Percentiles rank a stretch among this genome's conserved stretches.
These are phyloP conservation scores for Machaerirhynchus nigripectus DNA, from an alignment of 2,113 vertebrate genomes.

Conservation along the genomic window DNA sequence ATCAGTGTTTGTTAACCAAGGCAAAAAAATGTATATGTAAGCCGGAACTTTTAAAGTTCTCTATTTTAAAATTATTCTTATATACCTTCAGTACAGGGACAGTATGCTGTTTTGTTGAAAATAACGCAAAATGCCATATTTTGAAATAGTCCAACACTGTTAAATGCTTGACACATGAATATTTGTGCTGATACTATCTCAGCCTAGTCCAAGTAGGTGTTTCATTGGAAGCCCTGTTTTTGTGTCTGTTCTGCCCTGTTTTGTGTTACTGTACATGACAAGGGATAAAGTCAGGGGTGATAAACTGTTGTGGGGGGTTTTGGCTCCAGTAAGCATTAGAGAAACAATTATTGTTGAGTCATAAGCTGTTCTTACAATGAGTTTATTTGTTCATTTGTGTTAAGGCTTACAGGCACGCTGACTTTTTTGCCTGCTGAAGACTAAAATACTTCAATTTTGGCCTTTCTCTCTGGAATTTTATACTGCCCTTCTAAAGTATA, in stretches of 20 bases:
- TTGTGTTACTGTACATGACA: slow-evolving; percentile 62
- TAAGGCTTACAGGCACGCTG: not conserved
- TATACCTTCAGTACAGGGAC: not conserved
- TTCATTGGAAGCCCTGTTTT: not conserved
- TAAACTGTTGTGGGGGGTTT: not conserved
- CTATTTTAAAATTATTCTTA: not conserved
- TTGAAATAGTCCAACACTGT: not conserved
- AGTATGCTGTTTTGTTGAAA: not conserved
- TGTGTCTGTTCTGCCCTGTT: not conserved
- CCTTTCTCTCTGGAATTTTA: not conserved
- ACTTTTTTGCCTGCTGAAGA: not conserved
- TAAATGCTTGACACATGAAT: not conserved
- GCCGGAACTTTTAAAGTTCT: not conserved
- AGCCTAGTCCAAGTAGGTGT: not conserved
- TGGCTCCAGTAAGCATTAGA: not conserved
- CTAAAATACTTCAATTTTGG: not conserved
- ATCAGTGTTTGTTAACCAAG: not conserved
- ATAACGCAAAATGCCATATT: not conserved
- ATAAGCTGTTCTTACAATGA: not conserved
- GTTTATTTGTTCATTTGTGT: not conserved
- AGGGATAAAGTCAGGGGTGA: not conserved
- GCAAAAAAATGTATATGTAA: not conserved
- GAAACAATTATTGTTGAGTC: not conserved
- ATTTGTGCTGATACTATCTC: not conserved
- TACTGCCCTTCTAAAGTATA: not conserved